phyloP scores from a whole-genome alignment of 2,797 vertebrate species.

The Danio albolineatus region DNA sequence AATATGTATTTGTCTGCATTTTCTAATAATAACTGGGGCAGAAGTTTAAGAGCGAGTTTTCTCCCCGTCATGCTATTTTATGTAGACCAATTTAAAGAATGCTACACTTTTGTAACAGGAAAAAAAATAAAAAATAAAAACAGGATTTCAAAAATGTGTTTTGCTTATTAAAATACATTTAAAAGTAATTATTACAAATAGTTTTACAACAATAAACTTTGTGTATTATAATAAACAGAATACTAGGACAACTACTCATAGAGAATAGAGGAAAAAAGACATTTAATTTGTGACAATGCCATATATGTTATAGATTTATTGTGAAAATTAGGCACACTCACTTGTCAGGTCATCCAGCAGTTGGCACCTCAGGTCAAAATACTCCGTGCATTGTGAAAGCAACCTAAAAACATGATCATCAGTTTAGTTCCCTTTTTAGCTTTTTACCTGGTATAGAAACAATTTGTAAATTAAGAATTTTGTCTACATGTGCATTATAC shows the following conservation, averaged over 20 bases:
- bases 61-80: too few relatives aligned
- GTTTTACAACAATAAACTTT: not conserved
- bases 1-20: not conserved
- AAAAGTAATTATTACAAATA: not conserved
- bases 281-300: not conserved
- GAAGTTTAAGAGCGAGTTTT: not conserved
- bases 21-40: not conserved
- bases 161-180: not conserved
- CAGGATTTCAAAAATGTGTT: not conserved
- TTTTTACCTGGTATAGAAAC: not conserved
- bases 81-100: not conserved
- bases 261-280: not conserved
- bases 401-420: conserved; percentile 75
- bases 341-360: conserved; percentile 96
- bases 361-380: conserved; percentile 97
- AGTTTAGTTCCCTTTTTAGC: not conserved
- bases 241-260: not conserved
- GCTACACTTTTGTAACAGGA: not conserved
- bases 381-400: conserved; percentile 96
- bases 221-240: not conserved
- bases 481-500: not conserved
- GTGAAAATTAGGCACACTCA: conserved; percentile 73
- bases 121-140: too few relatives aligned
- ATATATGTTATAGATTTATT: not conserved
- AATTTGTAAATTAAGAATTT: not conserved